Conservation (phyloP, 92 coral and sea anemone species). For the Umimayanthus kanabou region DNA sequence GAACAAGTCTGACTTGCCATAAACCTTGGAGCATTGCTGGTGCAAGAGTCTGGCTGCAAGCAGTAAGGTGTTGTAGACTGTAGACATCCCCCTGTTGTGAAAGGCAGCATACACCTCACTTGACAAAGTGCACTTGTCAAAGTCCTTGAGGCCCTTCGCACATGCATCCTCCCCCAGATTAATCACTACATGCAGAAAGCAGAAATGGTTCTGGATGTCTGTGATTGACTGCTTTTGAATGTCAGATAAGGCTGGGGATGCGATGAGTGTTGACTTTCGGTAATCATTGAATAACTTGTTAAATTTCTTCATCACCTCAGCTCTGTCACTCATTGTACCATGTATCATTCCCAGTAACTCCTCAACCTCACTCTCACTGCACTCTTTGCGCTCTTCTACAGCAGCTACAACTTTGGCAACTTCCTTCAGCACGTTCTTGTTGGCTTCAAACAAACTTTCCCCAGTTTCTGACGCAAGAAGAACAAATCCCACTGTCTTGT, state of each 20-base stretch:
- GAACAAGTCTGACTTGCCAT: too few relatives aligned
- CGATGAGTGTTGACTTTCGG: slow-evolving; percentile 1
- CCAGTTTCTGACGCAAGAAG: not conserved
- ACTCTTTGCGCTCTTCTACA: slow-evolving; percentile 3
- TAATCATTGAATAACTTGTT: slow-evolving; percentile 17
- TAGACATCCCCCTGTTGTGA: slow-evolving; percentile 22
- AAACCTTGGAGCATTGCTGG: too few relatives aligned
- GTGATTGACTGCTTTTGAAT: too few relatives aligned
- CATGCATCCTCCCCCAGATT: slow-evolving; percentile 24
- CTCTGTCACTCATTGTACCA: slow-evolving; percentile 37
- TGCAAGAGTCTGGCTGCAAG: slow-evolving; percentile 20
- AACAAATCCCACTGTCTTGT: too few relatives aligned
- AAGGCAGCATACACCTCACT: slow-evolving; percentile 1
- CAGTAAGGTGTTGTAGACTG: slow-evolving; percentile 27
- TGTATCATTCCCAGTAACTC: slow-evolving; percentile 9
- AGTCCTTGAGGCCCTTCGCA: slow-evolving; percentile 3
- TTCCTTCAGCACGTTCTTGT: slow-evolving; percentile 1
- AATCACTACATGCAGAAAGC: slow-evolving; percentile 27
- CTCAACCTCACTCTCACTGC: slow-evolving; percentile 10
- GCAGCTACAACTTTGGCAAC: slow-evolving; percentile 28
- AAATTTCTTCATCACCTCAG: slow-evolving; percentile 39
- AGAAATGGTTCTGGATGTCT: slow-evolving; percentile 10
- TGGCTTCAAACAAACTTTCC: not conserved
- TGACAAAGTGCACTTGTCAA: slow-evolving; percentile 13
- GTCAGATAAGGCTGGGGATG: slow-evolving; percentile 15